phyloP scores from a whole-genome alignment of 1,140 invertebrate genomes.

The Hypsibius dujardini region DNA sequence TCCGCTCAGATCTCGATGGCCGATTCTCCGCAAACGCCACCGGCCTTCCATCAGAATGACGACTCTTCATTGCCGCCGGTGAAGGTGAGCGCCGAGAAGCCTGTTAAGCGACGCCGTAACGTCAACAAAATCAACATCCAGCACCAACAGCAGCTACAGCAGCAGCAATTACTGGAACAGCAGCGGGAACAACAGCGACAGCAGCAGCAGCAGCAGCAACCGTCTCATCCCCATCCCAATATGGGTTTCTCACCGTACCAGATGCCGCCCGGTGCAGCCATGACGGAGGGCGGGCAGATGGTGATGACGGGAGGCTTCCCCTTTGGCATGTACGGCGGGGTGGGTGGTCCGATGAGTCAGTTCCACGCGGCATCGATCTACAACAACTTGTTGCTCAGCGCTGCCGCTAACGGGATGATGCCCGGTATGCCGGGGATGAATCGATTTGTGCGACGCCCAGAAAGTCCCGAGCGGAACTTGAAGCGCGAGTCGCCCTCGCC shows the following conservation, averaged over 20 bases:
- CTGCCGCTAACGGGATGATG: constrained; percentile 11
- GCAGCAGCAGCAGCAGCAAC: too few species aligned
- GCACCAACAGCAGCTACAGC: too few species aligned
- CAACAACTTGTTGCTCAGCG: constrained; percentile 18
- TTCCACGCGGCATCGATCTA: constrained; percentile 18
- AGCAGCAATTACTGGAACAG: too few species aligned
- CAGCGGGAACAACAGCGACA: too few species aligned
- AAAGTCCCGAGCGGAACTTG: neutral
- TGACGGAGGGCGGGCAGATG: constrained; percentile 14
- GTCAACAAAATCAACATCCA: too few species aligned
- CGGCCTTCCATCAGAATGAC: constrained; percentile 36
- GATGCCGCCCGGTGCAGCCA: neutral
- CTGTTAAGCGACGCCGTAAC: too few species aligned
- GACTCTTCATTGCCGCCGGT: neutral
- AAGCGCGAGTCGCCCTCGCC: constrained; percentile 14
- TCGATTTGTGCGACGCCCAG: neutral
- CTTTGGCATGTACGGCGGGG: constrained; percentile 17
- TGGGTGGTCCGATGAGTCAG: neutral
- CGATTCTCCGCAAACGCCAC: constrained; percentile 50
- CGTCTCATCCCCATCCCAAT: too few species aligned
- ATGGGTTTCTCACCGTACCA: too few species aligned
- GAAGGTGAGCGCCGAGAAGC: neutral
- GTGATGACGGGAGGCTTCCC: neutral
- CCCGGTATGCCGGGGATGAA: neutral
- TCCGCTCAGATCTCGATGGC: neutral